phyloP scores from a whole-genome alignment of 2,113 vertebrate genomes.

The Pimephales promelas region DNA sequence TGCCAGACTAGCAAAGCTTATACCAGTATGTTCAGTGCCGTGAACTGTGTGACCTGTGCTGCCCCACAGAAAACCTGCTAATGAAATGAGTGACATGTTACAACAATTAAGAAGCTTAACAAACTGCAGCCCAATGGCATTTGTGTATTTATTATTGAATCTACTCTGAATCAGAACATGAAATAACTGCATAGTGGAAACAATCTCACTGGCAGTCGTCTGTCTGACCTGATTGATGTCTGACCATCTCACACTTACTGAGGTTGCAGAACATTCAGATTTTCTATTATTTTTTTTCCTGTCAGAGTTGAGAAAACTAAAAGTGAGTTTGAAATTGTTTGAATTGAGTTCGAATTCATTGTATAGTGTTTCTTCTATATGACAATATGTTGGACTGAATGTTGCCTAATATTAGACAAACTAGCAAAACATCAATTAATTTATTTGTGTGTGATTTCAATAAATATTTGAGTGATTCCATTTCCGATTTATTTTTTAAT shows the following conservation, averaged over 20 bases:
- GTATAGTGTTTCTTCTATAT: background rate
- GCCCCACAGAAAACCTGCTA: background rate
- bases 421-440: background rate
- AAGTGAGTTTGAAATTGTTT: background rate
- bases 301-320: background rate
- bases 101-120: constrained; percentile 16
- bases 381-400: background rate
- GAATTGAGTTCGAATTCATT: background rate
- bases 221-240: constrained; percentile 1
- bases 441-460: too few relatives aligned
- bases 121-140: background rate
- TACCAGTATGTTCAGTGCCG: background rate
- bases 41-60: background rate
- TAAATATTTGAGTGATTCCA: too few relatives aligned
- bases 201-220: constrained; percentile 17
- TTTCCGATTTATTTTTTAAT: too few relatives aligned
- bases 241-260: constrained; percentile 20
- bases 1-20: background rate
- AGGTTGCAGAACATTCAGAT: constrained; percentile 28
- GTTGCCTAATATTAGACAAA: background rate
- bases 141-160: constrained; percentile 27
- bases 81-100: background rate
- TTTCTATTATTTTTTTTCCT: background rate
- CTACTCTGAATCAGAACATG: constrained; percentile 25
- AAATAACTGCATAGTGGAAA: constrained; percentile 16